Base-by-base conservation (phyloP, 2,888 invertebrate species). In the Dynastes tityus region DNA sequence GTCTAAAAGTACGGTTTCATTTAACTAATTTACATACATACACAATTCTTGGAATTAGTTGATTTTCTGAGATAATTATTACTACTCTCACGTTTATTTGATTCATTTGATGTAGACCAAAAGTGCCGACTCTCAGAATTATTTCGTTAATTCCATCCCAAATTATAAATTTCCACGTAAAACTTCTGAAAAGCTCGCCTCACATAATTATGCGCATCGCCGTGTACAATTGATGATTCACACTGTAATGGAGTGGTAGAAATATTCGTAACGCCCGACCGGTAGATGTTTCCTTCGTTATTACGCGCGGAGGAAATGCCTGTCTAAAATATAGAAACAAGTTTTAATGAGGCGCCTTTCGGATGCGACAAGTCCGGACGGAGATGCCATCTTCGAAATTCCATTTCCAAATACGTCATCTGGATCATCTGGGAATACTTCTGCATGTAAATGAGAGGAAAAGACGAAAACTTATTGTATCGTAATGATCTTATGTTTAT, bases 341-440 rank as follows among this genome's bases (percentile, higher is more conserved):
- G 70, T 70, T 70, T 70, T 70, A 70, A 70, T 70, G 70, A 70
- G 70, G 70, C 70, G 70, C 70, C 70, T 70, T 32, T 70, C 53
- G n/a, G 55, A 58, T 53, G 70, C 49, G 70, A 70, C 70, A 70
- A 29, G 32, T 53, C 53, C n/a, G 55, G 22, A 11, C n/a, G 55
- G 22, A 22, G 70, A 70, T 51, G 70, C 32, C 53, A 32, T 53
- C 22, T 45, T 58, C 55, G 22, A 58, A 29, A 70, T 70, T 53
- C 53, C 70, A 53, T 6, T 53, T 67, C 45, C 32, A 29, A 40
- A 32, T 65, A 29, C 37, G 32, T 16, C 32, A 40, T 65, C 27
- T 40, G 40, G 11, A 65, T 32, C 65, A 40, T 32, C 16, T 8
- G 63, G 13, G 29, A 22, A 32, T 32, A 65, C 65, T 29, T 16